Evolutionary conservation across 1,140 invertebrate genomes (phyloP), one percentile per base, ranked within the genome.

Genomic region (Scaptomyza montana): DNA sequence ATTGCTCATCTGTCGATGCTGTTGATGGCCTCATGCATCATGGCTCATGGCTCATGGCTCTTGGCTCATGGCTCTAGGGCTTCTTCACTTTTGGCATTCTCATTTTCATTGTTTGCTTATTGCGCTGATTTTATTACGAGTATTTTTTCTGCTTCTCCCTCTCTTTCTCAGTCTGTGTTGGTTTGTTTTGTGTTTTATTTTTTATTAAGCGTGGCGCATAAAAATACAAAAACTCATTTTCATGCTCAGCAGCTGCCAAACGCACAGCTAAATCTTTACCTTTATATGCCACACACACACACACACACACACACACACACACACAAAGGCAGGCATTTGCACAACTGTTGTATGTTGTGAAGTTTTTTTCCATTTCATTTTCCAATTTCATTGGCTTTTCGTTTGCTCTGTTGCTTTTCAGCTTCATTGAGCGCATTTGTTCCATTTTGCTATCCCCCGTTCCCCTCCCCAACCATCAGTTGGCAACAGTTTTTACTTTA

Each of bases 121-220:
- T 87, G 81, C 82, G 82, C 82, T 87, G 82, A 86, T 86, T 87
- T 86, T 86, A 86, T 86, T 86, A 82, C 86, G 70, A 87, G 49
- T 41, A 60, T 67, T 66, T 59, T 66, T 59, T 66, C 66, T 66
- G 47, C 25, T 46, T 57, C 16, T 21, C 9, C 39, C 41, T 47
- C 12, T 50, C 16, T 9, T 16, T 19, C 4, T 30, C 13, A 21
- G 6, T 54, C 10, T 33, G 16, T 50, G 10, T 7, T 2, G 19
- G 19, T 53, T 21, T 47, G 9, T 39, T 46, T 6, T 46, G 16
- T 36, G 55, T 46, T 50, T 55, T 71, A 39, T 9, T 53, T 87
- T 78, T 87, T 87, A 77, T 85, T 84, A 68, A 63, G 56, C 69
- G 49, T 80, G 73, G 74, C 74, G 46, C 56, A 60, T 72, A 80